Conservation (phyloP, 2,113 vertebrate species). For the Promerops cafer region DNA sequence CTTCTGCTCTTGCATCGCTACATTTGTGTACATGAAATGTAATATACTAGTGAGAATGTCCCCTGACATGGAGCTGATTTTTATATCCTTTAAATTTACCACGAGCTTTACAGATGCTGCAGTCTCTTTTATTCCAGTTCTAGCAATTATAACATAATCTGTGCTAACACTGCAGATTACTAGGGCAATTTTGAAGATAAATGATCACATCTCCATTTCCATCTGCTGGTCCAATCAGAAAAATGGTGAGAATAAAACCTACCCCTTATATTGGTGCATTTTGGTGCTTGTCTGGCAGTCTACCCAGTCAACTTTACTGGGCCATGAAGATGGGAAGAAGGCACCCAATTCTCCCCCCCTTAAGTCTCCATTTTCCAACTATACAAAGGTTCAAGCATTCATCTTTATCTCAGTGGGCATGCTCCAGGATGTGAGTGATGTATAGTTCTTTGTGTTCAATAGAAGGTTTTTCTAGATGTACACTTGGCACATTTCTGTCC, state of each 20-base stretch:
- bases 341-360: background rate
- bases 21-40: conserved; percentile 49
- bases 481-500: background rate
- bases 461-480: background rate
- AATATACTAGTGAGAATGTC: conserved; percentile 51
- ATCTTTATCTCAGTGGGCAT: background rate
- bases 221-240: conserved; percentile 57
- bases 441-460: background rate
- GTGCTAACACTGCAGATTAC: conserved; percentile 58
- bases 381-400: background rate
- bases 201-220: conserved; percentile 50
- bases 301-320: background rate
- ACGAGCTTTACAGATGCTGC: conserved; percentile 59
- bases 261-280: background rate
- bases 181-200: conserved; percentile 60
- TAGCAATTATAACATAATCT: conserved; percentile 63
- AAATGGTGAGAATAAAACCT: conserved; percentile 47
- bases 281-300: conserved; percentile 1
- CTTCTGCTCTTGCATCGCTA: conserved; percentile 38
- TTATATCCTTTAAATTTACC: conserved; percentile 61
- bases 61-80: conserved; percentile 55
- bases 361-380: background rate
- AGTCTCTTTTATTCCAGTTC: conserved; percentile 59
- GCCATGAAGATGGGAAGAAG: background rate
- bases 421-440: background rate